These are phyloP conservation scores for Neogale vison DNA, from an alignment of 2,113 vertebrate genomes.

Conservation along the genomic window DNA sequence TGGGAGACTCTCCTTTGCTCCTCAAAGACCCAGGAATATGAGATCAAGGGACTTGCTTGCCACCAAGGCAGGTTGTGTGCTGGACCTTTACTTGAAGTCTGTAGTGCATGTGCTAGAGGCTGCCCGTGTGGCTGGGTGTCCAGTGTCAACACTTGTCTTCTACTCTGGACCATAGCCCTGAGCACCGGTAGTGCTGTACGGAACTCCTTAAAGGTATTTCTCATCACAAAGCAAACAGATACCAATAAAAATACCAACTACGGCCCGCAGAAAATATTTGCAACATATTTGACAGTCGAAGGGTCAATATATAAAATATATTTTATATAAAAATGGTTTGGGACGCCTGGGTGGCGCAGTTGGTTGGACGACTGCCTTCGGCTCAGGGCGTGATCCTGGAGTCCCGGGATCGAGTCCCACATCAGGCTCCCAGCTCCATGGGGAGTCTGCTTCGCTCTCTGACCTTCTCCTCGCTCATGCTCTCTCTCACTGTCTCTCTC, in stretches of 20 bases:
- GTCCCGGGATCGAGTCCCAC: too few relatives aligned
- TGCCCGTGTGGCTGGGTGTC: accelerated
- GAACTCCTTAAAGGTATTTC: neutral
- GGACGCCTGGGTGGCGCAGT: too few relatives aligned
- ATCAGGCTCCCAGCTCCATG: too few relatives aligned
- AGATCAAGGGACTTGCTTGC: neutral
- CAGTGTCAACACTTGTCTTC: accelerated
- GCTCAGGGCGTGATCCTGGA: too few relatives aligned
- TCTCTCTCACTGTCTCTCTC: too few relatives aligned
- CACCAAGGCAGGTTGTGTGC: accelerated
- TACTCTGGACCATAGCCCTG: neutral
- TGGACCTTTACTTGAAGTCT: accelerated
- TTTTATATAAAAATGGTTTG: neutral
- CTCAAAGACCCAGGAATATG: neutral
- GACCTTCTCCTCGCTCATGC: too few relatives aligned
- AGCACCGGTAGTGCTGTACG: accelerated
- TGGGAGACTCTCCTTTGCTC: too few relatives aligned
- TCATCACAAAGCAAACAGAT: neutral
- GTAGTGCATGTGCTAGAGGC: accelerated
- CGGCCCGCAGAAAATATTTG: neutral
- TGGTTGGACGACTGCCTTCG: too few relatives aligned
- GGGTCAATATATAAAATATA: neutral
- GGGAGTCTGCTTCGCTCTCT: too few relatives aligned
- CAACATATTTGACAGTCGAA: neutral
- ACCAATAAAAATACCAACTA: neutral